Evolutionary conservation across 2,797 vertebrate genomes (phyloP).

Genomic region (Phataginus tetradactyla): DNA sequence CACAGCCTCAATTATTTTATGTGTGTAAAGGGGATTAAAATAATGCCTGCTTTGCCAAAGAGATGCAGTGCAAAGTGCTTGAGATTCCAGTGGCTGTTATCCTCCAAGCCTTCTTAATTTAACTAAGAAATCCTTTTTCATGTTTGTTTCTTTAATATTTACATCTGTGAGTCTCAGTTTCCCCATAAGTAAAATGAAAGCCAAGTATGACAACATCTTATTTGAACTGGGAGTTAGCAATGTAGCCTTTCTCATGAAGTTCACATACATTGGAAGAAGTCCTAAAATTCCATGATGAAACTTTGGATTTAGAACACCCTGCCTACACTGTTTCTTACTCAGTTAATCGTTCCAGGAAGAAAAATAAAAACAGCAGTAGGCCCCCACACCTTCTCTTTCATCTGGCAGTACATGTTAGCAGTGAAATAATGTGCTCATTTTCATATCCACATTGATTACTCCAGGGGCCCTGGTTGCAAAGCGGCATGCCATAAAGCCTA

Average conservation of each 20-base stretch:
- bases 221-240: neutral
- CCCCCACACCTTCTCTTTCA: slow-evolving; percentile 55
- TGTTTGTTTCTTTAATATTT: neutral
- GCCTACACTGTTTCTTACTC: slow-evolving; percentile 52
- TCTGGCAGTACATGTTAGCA: slow-evolving; percentile 64
- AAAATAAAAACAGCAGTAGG: slow-evolving; percentile 55
- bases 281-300: neutral
- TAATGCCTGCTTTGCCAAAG: neutral
- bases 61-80: neutral
- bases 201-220: neutral
- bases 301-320: slow-evolving; percentile 47
- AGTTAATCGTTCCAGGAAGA: slow-evolving; percentile 40
- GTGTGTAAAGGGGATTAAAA: neutral
- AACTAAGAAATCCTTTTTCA: neutral
- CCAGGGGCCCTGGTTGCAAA: slow-evolving; percentile 44
- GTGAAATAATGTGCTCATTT: slow-evolving; percentile 72
- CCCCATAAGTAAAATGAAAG: neutral
- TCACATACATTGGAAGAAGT: neutral
- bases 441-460: slow-evolving; percentile 62
- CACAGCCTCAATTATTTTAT: neutral
- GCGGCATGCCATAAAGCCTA: slow-evolving; percentile 58
- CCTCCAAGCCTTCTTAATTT: neutral
- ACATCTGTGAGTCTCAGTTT: neutral
- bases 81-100: neutral
- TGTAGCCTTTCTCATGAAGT: neutral